Percentiles rank a stretch among this genome's conserved stretches.
Evolutionary conservation across 2,888 invertebrate species (phyloP).

Genomic region (Matsumyia berberina): DNA sequence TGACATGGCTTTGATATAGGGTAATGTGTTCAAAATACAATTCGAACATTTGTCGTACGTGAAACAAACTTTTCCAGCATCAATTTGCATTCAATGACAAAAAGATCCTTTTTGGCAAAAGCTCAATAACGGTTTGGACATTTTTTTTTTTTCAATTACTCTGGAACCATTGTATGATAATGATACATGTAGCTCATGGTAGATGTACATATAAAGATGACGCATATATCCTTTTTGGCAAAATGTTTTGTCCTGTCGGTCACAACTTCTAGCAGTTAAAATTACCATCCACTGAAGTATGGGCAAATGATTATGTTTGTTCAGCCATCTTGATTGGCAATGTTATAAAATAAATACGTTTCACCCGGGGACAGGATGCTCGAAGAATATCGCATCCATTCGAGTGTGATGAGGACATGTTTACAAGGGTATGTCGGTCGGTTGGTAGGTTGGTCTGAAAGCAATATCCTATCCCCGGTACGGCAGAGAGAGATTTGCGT

Average conservation of each 20-base stretch:
- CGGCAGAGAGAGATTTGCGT: constrained; percentile 66
- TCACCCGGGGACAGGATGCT: constrained; percentile 69
- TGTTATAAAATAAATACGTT: constrained; percentile 84
- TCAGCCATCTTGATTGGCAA: constrained; percentile 85
- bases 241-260: constrained; percentile 44
- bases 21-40: too few species aligned
- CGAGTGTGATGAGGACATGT: constrained; percentile 58
- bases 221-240: constrained; percentile 64
- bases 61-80: too few species aligned
- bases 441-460: constrained; percentile 39
- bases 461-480: constrained; percentile 60
- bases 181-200: too few species aligned
- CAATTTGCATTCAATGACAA: too few species aligned
- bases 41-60: too few species aligned
- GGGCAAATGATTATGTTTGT: constrained; percentile 83
- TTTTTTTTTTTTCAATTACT: too few species aligned
- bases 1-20: too few species aligned
- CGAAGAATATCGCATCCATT: constrained; percentile 61
- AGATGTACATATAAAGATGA: constrained; percentile 1
- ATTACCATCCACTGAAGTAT: constrained; percentile 57
- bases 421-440: constrained; percentile 43
- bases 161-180: too few species aligned
- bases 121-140: too few species aligned
- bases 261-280: constrained; percentile 20
- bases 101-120: too few species aligned